Percentiles rank a stretch among this genome's conserved stretches.
These are phyloP conservation scores for Perizoma affinitatum DNA, from an alignment of 2,888 invertebrate genomes.

Conservation along the genomic window DNA sequence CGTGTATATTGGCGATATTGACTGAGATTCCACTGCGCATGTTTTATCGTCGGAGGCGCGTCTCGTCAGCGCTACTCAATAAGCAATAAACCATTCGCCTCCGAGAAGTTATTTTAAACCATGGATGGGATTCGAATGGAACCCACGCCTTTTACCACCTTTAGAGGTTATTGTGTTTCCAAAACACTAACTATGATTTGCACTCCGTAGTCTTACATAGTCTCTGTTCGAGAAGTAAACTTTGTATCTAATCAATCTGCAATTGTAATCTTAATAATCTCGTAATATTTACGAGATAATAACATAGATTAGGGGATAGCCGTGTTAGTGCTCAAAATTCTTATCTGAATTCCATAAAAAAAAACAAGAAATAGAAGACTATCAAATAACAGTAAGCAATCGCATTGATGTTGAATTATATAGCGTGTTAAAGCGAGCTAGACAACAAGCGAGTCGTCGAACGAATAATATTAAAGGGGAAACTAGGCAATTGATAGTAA, in stretches of 20 bases:
- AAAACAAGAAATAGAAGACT: slow-evolving; percentile 20
- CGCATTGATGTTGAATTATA: slow-evolving; percentile 36
- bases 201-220: slow-evolving; percentile 40
- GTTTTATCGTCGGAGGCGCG: slow-evolving; percentile 77
- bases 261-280: background rate
- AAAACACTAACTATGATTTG: slow-evolving; percentile 60
- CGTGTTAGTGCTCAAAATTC: background rate
- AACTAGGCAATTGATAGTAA: slow-evolving; percentile 83
- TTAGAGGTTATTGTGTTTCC: slow-evolving; percentile 82
- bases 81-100: slow-evolving; percentile 83
- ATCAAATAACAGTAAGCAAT: slow-evolving; percentile 32
- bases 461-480: slow-evolving; percentile 79
- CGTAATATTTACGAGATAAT: slow-evolving; percentile 14
- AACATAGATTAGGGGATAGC: slow-evolving; percentile 22
- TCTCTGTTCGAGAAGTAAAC: slow-evolving; percentile 16
- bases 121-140: slow-evolving; percentile 68
- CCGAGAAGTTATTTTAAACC: slow-evolving; percentile 80
- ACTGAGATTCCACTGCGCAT: slow-evolving; percentile 77
- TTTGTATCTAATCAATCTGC: slow-evolving; percentile 5
- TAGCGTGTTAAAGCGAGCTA: slow-evolving; percentile 42
- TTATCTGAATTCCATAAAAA: slow-evolving; percentile 31
- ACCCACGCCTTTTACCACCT: slow-evolving; percentile 79
- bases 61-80: slow-evolving; percentile 81
- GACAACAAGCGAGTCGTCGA: slow-evolving; percentile 52
- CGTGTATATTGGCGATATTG: slow-evolving; percentile 78